Conservation (phyloP, 2,797 vertebrate genomes). For the Vultur gryphus region DNA sequence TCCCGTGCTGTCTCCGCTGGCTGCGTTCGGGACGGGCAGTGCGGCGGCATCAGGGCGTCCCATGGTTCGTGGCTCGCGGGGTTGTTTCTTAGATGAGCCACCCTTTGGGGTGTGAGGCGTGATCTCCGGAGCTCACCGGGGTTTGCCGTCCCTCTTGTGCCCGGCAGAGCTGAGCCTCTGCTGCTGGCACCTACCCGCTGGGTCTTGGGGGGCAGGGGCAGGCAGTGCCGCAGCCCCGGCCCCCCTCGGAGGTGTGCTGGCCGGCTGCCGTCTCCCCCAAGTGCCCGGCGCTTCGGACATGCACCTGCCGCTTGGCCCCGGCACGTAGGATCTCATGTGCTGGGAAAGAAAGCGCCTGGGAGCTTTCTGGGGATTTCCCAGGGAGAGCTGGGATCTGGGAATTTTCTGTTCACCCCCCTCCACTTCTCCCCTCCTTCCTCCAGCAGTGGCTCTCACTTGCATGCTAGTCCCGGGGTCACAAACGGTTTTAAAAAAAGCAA, state of each 20-base stretch:
- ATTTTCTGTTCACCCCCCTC: neutral
- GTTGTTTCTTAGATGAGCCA: neutral
- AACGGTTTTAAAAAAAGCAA: neutral
- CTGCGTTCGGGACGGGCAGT: neutral
- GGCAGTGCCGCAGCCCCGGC: fast-evolving
- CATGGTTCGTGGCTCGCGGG: fast-evolving
- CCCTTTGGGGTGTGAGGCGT: fast-evolving
- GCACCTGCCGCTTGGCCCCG: neutral
- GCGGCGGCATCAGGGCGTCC: fast-evolving
- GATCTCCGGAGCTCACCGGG: neutral
- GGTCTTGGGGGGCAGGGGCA: neutral
- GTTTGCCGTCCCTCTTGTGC: neutral
- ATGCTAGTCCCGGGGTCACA: neutral
- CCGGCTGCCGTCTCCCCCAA: fast-evolving
- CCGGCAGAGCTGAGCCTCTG: neutral
- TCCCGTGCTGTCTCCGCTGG: neutral
- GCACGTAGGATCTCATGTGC: fast-evolving
- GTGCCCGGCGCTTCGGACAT: fast-evolving
- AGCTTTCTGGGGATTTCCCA: conserved; percentile 10
- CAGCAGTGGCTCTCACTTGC: neutral
- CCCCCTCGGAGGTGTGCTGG: neutral
- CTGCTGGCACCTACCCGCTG: neutral
- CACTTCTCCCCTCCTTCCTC: neutral
- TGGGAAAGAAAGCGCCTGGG: neutral
- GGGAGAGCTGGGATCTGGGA: neutral